phyloP scores from a whole-genome alignment of 2,113 vertebrate species.

The Thunnus maccoyii region DNA sequence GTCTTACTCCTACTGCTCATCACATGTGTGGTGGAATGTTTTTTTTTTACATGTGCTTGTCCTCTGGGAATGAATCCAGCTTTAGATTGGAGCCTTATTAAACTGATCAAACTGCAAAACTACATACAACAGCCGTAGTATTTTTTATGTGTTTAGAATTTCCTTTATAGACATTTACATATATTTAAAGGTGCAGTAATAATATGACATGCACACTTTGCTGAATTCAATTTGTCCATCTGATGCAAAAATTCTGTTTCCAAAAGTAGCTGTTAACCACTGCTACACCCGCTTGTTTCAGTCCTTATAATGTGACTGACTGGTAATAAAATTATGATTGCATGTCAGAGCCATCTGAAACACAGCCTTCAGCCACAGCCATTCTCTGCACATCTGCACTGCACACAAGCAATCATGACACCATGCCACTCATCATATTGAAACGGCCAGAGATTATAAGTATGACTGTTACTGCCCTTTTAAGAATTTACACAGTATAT shows the following conservation, averaged over 20 bases:
- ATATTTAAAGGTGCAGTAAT: slow-evolving; percentile 20
- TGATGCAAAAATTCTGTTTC: slow-evolving; percentile 3
- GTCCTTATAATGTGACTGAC: slow-evolving; percentile 15
- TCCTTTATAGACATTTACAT: neutral
- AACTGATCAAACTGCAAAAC: slow-evolving; percentile 12
- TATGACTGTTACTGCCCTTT: slow-evolving; percentile 18
- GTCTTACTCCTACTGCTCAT: slow-evolving; percentile 45
- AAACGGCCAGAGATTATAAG: slow-evolving; percentile 11
- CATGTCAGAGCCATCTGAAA: slow-evolving; percentile 43
- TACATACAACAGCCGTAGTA: neutral
- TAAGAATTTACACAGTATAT: slow-evolving; percentile 18
- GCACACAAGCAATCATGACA: slow-evolving; percentile 28
- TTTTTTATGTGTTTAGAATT: slow-evolving; percentile 10
- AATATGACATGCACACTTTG: slow-evolving; percentile 22
- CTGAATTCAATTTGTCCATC: slow-evolving; percentile 30
- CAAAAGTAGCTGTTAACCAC: neutral
- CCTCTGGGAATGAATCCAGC: slow-evolving; percentile 16
- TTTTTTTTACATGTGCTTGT: slow-evolving; percentile 13
- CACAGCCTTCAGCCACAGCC: slow-evolving; percentile 26
- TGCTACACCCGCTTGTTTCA: slow-evolving; percentile 23
- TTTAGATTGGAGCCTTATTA: slow-evolving; percentile 15
- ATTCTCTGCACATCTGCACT: slow-evolving; percentile 20
- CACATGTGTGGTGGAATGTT: slow-evolving; percentile 10
- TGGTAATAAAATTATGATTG: slow-evolving; percentile 62
- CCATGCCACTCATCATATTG: slow-evolving; percentile 18